Evolutionary conservation across 2,113 vertebrate genomes (phyloP), one percentile per base, ranked within the genome.

Genomic region (Rhombomys opimus): DNA sequence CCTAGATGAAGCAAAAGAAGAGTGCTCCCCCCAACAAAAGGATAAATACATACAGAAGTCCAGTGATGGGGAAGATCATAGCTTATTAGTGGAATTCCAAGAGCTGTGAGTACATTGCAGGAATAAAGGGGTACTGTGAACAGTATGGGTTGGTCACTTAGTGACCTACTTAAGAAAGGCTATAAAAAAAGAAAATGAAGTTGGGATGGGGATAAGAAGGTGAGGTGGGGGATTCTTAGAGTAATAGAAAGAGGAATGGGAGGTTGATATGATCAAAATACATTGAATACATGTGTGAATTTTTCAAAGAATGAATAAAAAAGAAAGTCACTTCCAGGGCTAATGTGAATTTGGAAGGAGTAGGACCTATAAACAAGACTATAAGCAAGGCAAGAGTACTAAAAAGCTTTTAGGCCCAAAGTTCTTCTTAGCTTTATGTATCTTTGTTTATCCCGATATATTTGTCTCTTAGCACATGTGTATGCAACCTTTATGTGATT

Each of bases 241-340:
- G 30, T 17, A 68, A 86, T 14, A 50, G 9, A 67, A 4, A 2
- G 10, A 10, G 41, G 30, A 7, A 22, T 68, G 15, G 81, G 14
- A 61, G 80, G 2, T 86, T 50, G 41, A 50, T 50, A 50, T 35
- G 84, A 68, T 87, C 41, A 87, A 68, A 68, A 50, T 86, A 22
- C 15, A 86, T 46, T 86, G 9, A 35, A 67, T 46, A 32, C 41
- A 68, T 52, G 63, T 52, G 18, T 12, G 5, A 63, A 63, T 65
- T 65, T 85, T 38, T 65, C 61, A 20, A 46, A 18, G 13, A 84
- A 41, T 30, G 50, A 80, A 54, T 54, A 80, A 65, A 46, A 35
- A 77, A 87, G 35, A 86, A 97, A 94, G 23, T 90, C 25, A 84
- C 63, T 92, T 90, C 25, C n/a, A 93, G 30, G 54, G 77, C 2